Percentiles rank a stretch among this genome's conserved stretches.
Conservation (phyloP, 1,140 invertebrate species). For the Calosoma granatense region DNA sequence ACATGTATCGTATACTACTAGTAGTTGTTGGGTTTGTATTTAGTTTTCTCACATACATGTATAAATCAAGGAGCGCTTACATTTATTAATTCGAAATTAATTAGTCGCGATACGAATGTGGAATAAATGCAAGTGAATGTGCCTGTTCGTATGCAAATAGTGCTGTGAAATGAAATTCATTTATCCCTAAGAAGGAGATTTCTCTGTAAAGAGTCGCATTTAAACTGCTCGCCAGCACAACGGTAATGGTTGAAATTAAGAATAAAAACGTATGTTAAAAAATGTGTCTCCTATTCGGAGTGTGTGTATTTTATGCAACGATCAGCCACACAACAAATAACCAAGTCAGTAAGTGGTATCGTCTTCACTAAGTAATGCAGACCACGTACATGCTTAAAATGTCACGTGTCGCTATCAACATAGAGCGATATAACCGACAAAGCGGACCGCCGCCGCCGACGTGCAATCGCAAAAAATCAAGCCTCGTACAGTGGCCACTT, state of each 20-base stretch:
- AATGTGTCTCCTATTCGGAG: not conserved
- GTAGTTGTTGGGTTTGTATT: no score
- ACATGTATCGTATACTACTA: no score
- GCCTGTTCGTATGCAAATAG: not conserved
- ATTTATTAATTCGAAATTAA: not conserved
- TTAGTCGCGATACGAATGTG: not conserved
- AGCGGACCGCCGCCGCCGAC: conserved; percentile 4
- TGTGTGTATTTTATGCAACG: not conserved
- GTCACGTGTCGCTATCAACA: conserved; percentile 10
- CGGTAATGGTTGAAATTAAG: not conserved
- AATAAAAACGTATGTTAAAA: not conserved
- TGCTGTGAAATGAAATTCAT: not conserved
- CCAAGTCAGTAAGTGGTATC: not conserved
- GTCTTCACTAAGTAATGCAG: not conserved
- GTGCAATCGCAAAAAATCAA: not conserved
- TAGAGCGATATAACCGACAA: not conserved
- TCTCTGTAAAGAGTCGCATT: not conserved
- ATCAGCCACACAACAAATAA: not conserved
- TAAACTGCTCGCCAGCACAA: no score
- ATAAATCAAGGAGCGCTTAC: not conserved
- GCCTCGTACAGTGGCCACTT: not conserved
- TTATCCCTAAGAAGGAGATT: not conserved
- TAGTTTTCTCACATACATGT: not conserved
- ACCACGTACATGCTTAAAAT: conserved; percentile 11
- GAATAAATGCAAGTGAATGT: not conserved